phyloP scores from a whole-genome alignment of 2,113 vertebrate genomes.

The Irena cyanogastra region DNA sequence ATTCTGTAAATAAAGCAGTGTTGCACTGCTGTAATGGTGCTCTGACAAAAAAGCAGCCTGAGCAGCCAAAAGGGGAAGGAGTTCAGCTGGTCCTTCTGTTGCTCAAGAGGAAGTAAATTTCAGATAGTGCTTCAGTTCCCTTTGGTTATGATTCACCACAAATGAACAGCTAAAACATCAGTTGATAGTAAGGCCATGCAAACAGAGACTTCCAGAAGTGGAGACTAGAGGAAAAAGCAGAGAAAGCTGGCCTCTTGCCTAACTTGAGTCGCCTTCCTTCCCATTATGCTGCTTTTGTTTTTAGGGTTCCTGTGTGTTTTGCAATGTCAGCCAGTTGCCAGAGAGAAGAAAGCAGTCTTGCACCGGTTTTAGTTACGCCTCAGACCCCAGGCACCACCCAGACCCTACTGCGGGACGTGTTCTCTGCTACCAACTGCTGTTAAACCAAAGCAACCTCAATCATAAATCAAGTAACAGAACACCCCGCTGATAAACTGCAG shows the following conservation, averaged over 20 bases:
- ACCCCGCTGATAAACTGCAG: background rate
- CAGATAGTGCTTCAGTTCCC: background rate
- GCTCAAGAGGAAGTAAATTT: constrained; percentile 22
- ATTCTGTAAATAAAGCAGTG: background rate
- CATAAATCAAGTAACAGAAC: background rate
- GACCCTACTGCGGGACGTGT: background rate
- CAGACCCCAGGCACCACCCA: background rate
- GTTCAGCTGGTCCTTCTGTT: background rate
- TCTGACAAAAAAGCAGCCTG: background rate
- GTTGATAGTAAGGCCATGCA: background rate
- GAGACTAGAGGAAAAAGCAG: constrained; percentile 7
- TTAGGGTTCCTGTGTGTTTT: constrained; percentile 19
- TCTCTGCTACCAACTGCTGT: background rate
- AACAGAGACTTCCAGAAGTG: constrained; percentile 30
- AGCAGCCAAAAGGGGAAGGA: constrained; percentile 25
- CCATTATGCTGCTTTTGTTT: constrained; percentile 40
- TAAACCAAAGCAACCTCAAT: background rate
- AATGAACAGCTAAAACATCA: background rate
- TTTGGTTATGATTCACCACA: constrained; percentile 11
- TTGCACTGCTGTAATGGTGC: background rate
- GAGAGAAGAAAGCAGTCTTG: background rate
- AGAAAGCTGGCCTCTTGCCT: constrained; percentile 17
- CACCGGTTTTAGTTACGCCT: background rate
- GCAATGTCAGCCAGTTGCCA: constrained; percentile 9
- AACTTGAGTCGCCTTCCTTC: constrained; percentile 40